phyloP scores from a whole-genome alignment of 2,113 vertebrate species.

The Arothron firmamentum region DNA sequence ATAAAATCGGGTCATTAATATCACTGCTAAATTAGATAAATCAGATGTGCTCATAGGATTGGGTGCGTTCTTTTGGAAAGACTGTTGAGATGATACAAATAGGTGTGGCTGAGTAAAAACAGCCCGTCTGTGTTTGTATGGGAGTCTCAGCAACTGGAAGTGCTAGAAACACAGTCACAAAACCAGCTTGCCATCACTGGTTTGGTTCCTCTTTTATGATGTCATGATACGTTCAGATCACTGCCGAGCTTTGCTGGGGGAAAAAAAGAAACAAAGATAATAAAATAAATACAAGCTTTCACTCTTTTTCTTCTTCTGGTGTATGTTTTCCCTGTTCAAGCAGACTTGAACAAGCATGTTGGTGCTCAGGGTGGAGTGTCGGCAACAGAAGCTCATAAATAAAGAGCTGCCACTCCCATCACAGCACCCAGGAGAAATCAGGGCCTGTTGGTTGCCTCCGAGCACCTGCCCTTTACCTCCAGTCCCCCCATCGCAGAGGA shows the following conservation, averaged over 20 bases:
- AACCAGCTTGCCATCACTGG: too few relatives aligned
- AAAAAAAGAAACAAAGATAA: background rate
- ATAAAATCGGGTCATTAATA: background rate
- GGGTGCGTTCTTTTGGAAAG: background rate
- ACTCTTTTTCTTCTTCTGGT: background rate
- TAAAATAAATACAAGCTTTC: background rate
- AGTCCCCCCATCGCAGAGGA: constrained; percentile 42
- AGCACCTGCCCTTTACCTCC: constrained; percentile 53
- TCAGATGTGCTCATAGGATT: background rate
- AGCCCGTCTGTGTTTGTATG: background rate
- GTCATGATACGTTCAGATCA: background rate
- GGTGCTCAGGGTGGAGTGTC: constrained; percentile 3
- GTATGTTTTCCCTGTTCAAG: background rate
- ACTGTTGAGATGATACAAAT: constrained; percentile 2
- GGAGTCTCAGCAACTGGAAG: too few relatives aligned
- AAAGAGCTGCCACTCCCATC: constrained; percentile 18
- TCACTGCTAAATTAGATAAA: background rate
- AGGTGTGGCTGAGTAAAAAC: constrained; percentile 1
- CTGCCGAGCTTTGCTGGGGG: background rate
- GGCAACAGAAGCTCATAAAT: constrained; percentile 30
- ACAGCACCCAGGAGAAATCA: constrained; percentile 45
- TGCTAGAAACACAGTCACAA: too few relatives aligned
- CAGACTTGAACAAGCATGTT: background rate
- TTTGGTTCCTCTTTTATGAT: background rate
- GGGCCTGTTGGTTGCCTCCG: constrained; percentile 16